Conservation (phyloP, 2,797 vertebrate species). For the Phylloscopus collybita region DNA sequence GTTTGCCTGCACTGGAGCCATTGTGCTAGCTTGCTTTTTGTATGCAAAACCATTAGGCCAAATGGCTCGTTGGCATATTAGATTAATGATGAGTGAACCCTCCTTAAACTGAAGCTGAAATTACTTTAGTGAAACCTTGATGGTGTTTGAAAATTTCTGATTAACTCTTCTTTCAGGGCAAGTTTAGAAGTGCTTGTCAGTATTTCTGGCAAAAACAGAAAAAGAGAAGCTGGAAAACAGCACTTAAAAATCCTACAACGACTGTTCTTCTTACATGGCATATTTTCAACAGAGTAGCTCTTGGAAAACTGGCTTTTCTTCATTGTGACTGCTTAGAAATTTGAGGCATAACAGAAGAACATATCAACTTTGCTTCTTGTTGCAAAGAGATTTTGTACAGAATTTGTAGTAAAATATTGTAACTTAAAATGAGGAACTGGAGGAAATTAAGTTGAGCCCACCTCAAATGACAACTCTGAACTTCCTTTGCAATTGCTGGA, state of each 20-base stretch:
- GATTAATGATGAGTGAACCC: background rate
- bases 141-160: background rate
- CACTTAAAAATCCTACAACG: background rate
- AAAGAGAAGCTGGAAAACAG: background rate
- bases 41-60: background rate
- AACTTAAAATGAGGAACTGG: background rate
- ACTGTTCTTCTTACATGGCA: background rate
- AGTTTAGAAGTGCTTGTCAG: background rate
- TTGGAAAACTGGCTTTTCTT: background rate
- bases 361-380: background rate
- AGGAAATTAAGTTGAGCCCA: background rate
- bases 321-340: background rate
- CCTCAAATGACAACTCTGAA: background rate
- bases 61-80: background rate
- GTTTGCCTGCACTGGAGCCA: background rate
- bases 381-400: background rate
- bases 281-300: background rate
- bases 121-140: background rate
- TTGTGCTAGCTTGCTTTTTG: background rate
- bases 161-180: background rate
- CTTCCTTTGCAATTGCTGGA: background rate
- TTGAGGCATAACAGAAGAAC: background rate
- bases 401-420: background rate
- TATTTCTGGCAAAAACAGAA: background rate
- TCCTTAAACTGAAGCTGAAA: constrained; percentile 1